These are phyloP conservation scores for Resseliella maxima DNA, from an alignment of 2,888 invertebrate species.

Conservation along the genomic window DNA sequence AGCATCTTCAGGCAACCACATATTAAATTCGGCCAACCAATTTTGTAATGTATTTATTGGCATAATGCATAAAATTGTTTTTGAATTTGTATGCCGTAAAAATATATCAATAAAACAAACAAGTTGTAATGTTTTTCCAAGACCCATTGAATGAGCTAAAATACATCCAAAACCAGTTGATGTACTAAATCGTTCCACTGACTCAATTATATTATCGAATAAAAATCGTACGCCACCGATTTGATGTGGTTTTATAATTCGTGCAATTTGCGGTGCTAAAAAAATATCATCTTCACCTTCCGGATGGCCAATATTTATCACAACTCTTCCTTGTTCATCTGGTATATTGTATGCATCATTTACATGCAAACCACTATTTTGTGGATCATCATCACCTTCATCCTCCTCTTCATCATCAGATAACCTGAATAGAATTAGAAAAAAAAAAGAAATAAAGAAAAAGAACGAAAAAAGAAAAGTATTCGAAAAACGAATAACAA, in stretches of 20 bases:
- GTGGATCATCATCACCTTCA: conserved; percentile 84
- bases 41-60: conserved; percentile 99
- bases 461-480: too few species aligned
- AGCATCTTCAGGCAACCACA: conserved; percentile 90
- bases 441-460: not conserved
- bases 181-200: conserved; percentile 85
- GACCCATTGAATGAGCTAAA: conserved; percentile 98
- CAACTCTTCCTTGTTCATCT: conserved; percentile 90
- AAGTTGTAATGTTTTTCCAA: conserved; percentile 97
- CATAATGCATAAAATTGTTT: conserved; percentile 94
- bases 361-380: conserved; percentile 92
- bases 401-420: conserved; percentile 85
- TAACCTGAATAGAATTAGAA: not conserved
- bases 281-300: conserved; percentile 91
- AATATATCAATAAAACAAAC: conserved; percentile 97
- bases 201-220: conserved; percentile 97
- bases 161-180: conserved; percentile 97
- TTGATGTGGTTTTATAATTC: conserved; percentile 96
- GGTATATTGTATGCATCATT: conserved; percentile 92
- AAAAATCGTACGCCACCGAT: conserved; percentile 95
- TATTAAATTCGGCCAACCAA: conserved; percentile 96
- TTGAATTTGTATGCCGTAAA: conserved; percentile 87
- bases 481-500: not conserved
- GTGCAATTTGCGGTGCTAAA: conserved; percentile 89
- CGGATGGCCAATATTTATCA: conserved; percentile 94